These are phyloP conservation scores for Microctonus aethiopoides DNA, from an alignment of 2,888 invertebrate genomes.

Conservation along the genomic window DNA sequence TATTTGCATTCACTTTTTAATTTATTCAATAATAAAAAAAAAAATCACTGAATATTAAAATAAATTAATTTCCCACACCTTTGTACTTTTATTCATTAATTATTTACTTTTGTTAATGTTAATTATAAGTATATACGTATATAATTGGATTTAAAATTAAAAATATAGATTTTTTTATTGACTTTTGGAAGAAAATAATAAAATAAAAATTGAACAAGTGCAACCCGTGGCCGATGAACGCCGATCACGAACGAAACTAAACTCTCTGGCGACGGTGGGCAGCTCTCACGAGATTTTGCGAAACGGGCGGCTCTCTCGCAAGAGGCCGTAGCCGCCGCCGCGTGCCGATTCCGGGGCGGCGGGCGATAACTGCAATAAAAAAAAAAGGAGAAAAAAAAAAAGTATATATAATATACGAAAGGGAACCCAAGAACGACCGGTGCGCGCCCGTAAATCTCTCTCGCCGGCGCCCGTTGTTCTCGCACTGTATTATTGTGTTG, in stretches of 20 bases:
- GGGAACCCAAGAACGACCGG: slow-evolving; percentile 52
- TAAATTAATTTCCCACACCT: too few species aligned
- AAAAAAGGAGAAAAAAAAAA: slow-evolving; percentile 31
- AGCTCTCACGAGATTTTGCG: slow-evolving; percentile 43
- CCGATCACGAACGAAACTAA: slow-evolving; percentile 36
- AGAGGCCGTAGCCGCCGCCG: slow-evolving; percentile 32
- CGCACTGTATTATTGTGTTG: slow-evolving; percentile 25
- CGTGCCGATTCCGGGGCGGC: slow-evolving; percentile 45
- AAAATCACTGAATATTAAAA: too few species aligned
- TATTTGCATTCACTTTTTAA: too few species aligned
- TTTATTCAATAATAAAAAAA: too few species aligned
- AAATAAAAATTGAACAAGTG: background rate
- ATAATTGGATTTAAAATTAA: too few species aligned
- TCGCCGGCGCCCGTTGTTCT: slow-evolving; percentile 43
- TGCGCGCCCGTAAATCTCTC: slow-evolving; percentile 59
- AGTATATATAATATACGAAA: slow-evolving; percentile 26
- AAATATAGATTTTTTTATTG: too few species aligned
- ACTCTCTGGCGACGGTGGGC: slow-evolving; percentile 24
- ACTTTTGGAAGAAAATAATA: background rate
- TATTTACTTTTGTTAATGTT: too few species aligned
- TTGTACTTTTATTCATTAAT: too few species aligned
- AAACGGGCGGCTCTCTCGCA: slow-evolving; percentile 38
- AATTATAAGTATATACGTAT: too few species aligned
- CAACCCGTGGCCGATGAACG: slow-evolving; percentile 33
- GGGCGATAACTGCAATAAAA: slow-evolving; percentile 46